These are phyloP conservation scores for Gymnothorax reevesii DNA, from an alignment of 2,797 vertebrate species.

Conservation along the genomic window DNA sequence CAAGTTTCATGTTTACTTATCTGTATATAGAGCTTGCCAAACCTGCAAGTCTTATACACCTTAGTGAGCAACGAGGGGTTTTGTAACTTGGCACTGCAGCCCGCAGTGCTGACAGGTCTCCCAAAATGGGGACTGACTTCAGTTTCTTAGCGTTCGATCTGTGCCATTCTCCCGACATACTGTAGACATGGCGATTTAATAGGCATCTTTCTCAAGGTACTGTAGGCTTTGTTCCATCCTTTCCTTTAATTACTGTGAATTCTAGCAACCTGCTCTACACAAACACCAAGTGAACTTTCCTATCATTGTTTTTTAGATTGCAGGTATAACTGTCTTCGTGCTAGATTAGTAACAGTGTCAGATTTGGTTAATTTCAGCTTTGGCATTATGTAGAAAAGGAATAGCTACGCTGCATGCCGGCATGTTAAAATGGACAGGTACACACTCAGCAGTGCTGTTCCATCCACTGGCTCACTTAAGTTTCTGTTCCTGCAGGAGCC, in stretches of 20 bases:
- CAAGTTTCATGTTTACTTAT: constrained; percentile 41
- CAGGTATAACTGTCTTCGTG: background rate
- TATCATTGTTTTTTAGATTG: background rate
- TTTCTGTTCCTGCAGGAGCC: constrained; percentile 70
- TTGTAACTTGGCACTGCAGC: background rate
- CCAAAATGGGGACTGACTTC: background rate
- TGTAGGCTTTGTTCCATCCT: background rate
- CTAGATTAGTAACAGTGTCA: background rate
- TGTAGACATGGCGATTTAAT: background rate
- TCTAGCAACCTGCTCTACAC: background rate
- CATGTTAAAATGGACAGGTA: background rate
- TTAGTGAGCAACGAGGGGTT: constrained; percentile 32
- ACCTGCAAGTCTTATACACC: constrained; percentile 48
- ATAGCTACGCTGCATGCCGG: background rate
- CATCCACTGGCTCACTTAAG: constrained; percentile 57
- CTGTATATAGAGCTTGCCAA: constrained; percentile 41
- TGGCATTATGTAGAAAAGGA: background rate
- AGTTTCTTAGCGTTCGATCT: background rate
- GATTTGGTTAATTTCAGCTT: background rate
- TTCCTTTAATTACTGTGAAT: constrained; percentile 2
- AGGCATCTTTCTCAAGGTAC: background rate
- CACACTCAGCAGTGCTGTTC: constrained; percentile 32
- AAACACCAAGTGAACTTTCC: background rate
- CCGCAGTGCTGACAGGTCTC: background rate
- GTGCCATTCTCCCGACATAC: background rate